These are phyloP conservation scores for Poecilia velifera DNA, from an alignment of 2,797 vertebrate genomes.

Conservation along the genomic window DNA sequence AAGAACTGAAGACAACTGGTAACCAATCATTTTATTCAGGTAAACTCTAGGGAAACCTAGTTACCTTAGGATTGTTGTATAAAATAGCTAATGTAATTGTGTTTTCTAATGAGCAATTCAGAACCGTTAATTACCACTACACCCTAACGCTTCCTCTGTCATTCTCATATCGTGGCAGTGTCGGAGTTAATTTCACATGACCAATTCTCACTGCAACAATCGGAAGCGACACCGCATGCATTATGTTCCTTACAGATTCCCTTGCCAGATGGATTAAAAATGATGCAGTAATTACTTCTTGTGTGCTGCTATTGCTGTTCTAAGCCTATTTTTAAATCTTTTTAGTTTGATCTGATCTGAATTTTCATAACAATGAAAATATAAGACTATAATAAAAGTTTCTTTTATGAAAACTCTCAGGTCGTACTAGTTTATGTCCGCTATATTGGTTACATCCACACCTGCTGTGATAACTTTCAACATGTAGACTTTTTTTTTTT, in stretches of 20 bases:
- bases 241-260: constrained; percentile 36
- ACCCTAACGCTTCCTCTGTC: constrained; percentile 46
- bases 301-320: constrained; percentile 11
- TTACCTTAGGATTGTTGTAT: constrained; percentile 24
- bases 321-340: constrained; percentile 3
- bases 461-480: constrained; percentile 9
- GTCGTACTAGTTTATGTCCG: not conserved
- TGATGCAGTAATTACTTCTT: constrained; percentile 38
- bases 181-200: constrained; percentile 56
- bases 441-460: constrained; percentile 16
- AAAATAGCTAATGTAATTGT: constrained; percentile 40
- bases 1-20: not conserved
- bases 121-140: constrained; percentile 51
- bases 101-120: constrained; percentile 55
- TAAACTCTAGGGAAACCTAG: constrained; percentile 1
- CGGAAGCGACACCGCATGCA: constrained; percentile 33
- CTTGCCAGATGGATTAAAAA: constrained; percentile 57
- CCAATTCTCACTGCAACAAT: constrained; percentile 50
- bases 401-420: not conserved
- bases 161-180: constrained; percentile 51
- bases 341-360: not conserved
- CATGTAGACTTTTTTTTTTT: constrained; percentile 7
- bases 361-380: not conserved
- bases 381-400: not conserved
- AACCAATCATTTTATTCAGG: constrained; percentile 10